Percentiles rank a stretch among this genome's conserved stretches.
phyloP scores from a whole-genome alignment of 2,797 vertebrate genomes.

The Buceros bicornis region DNA sequence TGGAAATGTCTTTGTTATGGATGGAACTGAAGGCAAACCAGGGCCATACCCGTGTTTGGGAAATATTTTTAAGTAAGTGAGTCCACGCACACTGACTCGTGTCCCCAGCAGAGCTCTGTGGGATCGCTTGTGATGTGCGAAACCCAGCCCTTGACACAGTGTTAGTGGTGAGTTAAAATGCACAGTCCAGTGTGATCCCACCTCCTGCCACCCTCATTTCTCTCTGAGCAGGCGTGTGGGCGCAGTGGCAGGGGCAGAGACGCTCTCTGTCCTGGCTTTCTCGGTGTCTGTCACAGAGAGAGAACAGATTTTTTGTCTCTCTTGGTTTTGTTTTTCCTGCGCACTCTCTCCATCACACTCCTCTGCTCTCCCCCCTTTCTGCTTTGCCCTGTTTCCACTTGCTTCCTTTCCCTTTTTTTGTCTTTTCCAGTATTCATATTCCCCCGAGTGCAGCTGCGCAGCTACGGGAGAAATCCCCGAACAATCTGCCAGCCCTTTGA shows the following conservation, averaged over 20 bases:
- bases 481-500: constrained; percentile 42
- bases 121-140: neutral
- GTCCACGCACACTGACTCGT: neutral
- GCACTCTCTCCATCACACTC: accelerated
- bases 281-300: neutral
- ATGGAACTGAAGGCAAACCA: neutral
- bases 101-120: accelerated
- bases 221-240: neutral
- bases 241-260: neutral
- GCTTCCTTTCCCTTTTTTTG: neutral
- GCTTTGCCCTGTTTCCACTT: neutral
- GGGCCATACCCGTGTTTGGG: neutral
- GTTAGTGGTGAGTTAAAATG: neutral
- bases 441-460: neutral
- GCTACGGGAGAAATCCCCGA: neutral
- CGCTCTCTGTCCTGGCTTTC: neutral
- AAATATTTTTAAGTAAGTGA: neutral
- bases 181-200: neutral
- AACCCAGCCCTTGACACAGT: neutral
- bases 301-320: neutral
- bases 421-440: neutral
- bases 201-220: accelerated
- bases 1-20: neutral
- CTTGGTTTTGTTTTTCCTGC: neutral
- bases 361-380: neutral